phyloP scores from a whole-genome alignment of 1,140 invertebrate genomes.

The Drosophila albomicans region DNA sequence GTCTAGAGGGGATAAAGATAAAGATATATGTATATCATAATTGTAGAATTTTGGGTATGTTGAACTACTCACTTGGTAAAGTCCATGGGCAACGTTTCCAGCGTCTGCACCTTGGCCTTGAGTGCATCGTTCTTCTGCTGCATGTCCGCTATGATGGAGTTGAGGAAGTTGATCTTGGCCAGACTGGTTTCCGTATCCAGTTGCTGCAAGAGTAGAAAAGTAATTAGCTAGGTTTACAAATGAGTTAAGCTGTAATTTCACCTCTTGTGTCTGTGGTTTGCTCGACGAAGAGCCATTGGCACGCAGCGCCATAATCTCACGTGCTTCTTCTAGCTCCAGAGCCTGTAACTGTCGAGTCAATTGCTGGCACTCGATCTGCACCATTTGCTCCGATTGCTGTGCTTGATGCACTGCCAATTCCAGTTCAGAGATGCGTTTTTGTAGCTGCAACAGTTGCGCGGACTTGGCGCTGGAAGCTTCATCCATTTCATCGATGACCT shows the following conservation, averaged over 20 bases:
- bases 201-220: not conserved
- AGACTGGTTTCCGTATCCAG: conserved; percentile 61
- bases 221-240: no score
- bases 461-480: conserved; percentile 51
- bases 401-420: conserved; percentile 48
- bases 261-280: conserved; percentile 31
- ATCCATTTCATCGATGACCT: conserved; percentile 80
- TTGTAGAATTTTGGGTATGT: not conserved
- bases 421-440: conserved; percentile 54
- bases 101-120: conserved; percentile 90
- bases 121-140: conserved; percentile 96
- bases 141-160: conserved; percentile 98
- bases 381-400: conserved; percentile 47
- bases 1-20: conserved; percentile 42
- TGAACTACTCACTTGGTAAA: conserved; percentile 65
- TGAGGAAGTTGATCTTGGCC: conserved; percentile 94
- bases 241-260: not conserved
- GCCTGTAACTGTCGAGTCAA: conserved; percentile 58
- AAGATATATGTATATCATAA: no score
- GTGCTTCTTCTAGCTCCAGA: conserved; percentile 59
- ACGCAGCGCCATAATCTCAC: conserved; percentile 60
- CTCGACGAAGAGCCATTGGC: conserved; percentile 40
- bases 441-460: conserved; percentile 44
- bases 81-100: conserved; percentile 89
- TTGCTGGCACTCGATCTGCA: conserved; percentile 50